Base-by-base conservation (phyloP, 1,140 invertebrate genomes). In the Drosophila willistoni region DNA sequence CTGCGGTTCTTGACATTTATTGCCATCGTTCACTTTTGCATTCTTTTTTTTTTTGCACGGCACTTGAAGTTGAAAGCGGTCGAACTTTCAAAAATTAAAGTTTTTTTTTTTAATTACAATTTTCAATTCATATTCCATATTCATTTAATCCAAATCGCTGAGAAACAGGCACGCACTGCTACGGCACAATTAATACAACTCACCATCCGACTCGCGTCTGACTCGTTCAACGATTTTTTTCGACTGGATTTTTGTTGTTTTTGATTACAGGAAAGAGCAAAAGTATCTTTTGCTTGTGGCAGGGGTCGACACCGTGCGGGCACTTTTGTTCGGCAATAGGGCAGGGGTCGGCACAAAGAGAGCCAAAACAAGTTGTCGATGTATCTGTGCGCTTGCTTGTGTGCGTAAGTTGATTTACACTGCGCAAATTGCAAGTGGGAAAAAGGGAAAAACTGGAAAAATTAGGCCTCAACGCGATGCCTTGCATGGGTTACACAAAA, bases 201-300 rank as follows among this genome's bases (percentile, higher is more conserved):
- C 73, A 77, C 73, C 73, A 77, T 69, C 73, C 73, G 73, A 64
- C 73, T 61, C 73, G 73, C 73, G 69, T 77, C 73, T 76, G 73
- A 76, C 29, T 76, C 66, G 68, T 76, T 76, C 73, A 69, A 70
- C 73, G 73, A 47, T 64, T 77, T 67, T 77, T 77, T 70, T 76
- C 60, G 73, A 77, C 73, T 64, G 66, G 19, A 51, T 51, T 51
- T 29, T 51, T 51, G 44, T 51, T 51, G 44, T 51, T 51, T 51
- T 51, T 51, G 44, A 51, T 51, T 51, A 51, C 44, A 51, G 2
- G 44, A 3, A 51, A 51, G 10, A 51, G 44, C 44, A 51, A 22
- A 51, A 51, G 44, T 51, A 51, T 51, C 44, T 51, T 51, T 51
- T 9, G 44, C 44, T 51, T 51, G 10, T 9, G 44, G 44, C 29